Evolutionary conservation across 2,888 invertebrate species (phyloP).

Genomic region (Blera fallax): DNA sequence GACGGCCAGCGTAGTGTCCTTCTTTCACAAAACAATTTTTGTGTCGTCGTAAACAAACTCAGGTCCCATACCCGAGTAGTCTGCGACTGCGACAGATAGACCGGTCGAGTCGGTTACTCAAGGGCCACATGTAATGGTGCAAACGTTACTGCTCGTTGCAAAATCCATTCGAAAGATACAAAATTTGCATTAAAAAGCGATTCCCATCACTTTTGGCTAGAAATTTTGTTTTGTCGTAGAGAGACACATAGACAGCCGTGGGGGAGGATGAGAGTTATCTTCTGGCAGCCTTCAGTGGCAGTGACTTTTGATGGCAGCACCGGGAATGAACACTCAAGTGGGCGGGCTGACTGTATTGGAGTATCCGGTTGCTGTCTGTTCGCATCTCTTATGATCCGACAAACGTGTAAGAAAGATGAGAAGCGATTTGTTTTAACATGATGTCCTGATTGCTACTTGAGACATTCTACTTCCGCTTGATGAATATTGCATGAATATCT

Average conservation of each 20-base stretch:
- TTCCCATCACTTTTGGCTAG: conserved; percentile 41
- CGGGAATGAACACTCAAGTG: not conserved
- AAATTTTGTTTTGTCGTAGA: conserved; percentile 31
- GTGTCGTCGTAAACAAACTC: conserved; percentile 9
- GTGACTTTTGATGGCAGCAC: conserved; percentile 19
- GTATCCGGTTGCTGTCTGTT: conserved; percentile 32
- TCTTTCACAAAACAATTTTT: not conserved
- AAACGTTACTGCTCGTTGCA: conserved; percentile 36
- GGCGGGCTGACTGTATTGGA: not conserved
- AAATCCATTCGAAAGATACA: conserved; percentile 42
- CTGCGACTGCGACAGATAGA: not conserved
- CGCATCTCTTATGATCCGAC: conserved; percentile 14
- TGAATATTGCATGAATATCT: conserved; percentile 54
- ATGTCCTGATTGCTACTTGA: conserved; percentile 59
- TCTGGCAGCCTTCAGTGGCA: not conserved
- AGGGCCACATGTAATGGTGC: conserved; percentile 26
- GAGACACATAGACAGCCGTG: not conserved
- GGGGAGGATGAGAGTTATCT: not conserved
- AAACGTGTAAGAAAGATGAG: conserved; percentile 50
- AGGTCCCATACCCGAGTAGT: not conserved
- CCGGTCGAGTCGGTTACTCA: not conserved
- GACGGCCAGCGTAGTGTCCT: conserved; percentile 5
- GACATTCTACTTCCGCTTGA: conserved; percentile 53
- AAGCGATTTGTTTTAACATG: conserved; percentile 57
- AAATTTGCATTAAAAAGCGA: conserved; percentile 46